Evolutionary conservation across 2,797 vertebrate genomes (phyloP).

Genomic region (Fistularia tabacaria): DNA sequence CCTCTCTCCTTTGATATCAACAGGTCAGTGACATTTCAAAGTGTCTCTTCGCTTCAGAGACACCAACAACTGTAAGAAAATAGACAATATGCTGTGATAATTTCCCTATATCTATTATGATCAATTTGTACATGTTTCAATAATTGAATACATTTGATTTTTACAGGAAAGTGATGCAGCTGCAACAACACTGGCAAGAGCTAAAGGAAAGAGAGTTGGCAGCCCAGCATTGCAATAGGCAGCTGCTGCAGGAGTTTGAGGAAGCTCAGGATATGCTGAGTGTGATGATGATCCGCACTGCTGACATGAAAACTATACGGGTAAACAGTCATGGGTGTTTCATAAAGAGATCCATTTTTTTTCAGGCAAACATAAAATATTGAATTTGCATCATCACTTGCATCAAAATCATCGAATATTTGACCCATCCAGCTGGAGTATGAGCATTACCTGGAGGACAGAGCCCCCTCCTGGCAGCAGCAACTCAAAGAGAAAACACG

Average conservation of each 20-base stretch:
- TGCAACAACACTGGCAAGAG: conserved; percentile 65
- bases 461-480: conserved; percentile 56
- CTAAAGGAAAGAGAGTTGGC: conserved; percentile 62
- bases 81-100: background rate
- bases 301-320: conserved; percentile 71
- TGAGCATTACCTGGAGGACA: conserved; percentile 64
- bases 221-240: conserved; percentile 62
- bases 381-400: conserved; percentile 1
- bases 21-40: conserved; percentile 22
- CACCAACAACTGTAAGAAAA: conserved; percentile 46
- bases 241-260: conserved; percentile 76
- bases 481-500: conserved; percentile 57
- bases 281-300: conserved; percentile 60
- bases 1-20: conserved; percentile 17
- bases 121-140: background rate
- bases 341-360: background rate
- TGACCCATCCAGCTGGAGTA: conserved; percentile 66
- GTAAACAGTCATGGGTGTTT: conserved; percentile 40
- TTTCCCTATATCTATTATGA: background rate
- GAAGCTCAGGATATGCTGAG: conserved; percentile 65
- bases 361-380: background rate
- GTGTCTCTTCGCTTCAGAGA: conserved; percentile 22
- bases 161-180: conserved; percentile 39
- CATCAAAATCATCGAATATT: conserved; percentile 8
- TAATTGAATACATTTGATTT: background rate